These are phyloP conservation scores for Amblyraja radiata DNA, from an alignment of 2,797 vertebrate species.

Conservation along the genomic window DNA sequence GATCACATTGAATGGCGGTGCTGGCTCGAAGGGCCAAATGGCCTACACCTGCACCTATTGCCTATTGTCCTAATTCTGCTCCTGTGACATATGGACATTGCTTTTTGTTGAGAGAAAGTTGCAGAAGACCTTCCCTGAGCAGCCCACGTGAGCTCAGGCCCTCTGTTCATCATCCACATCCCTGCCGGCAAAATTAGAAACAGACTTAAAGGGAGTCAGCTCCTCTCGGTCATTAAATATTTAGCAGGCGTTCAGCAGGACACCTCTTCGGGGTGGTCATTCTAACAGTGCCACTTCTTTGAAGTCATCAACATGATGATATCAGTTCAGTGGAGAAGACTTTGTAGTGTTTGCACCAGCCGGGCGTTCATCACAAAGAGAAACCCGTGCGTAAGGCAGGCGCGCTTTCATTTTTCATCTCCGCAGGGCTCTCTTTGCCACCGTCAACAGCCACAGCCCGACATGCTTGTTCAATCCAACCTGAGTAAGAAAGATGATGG, in stretches of 20 bases:
- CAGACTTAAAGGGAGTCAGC: background rate
- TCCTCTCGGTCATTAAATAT: conserved; percentile 16
- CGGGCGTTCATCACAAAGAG: background rate
- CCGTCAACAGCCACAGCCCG: background rate
- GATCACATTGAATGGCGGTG: no score
- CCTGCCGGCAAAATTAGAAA: background rate
- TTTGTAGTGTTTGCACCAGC: background rate
- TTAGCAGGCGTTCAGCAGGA: background rate
- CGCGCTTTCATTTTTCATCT: background rate
- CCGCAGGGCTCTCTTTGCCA: background rate
- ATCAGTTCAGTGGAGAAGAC: background rate
- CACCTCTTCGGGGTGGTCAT: conserved; percentile 1
- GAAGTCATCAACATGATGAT: background rate
- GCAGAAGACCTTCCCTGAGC: background rate
- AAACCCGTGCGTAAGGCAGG: background rate
- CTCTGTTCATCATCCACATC: background rate
- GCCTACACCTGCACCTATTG: no score
- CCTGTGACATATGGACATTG: background rate
- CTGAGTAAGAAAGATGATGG: background rate
- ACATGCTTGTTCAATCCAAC: background rate
- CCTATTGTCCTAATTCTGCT: no score
- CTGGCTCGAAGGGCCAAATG: no score
- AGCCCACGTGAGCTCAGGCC: background rate
- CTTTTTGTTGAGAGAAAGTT: background rate
- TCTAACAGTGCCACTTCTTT: background rate